Evolutionary conservation across 2,888 invertebrate species (phyloP), one percentile per base, ranked within the genome.

Genomic region (Clistopyga incitator): DNA sequence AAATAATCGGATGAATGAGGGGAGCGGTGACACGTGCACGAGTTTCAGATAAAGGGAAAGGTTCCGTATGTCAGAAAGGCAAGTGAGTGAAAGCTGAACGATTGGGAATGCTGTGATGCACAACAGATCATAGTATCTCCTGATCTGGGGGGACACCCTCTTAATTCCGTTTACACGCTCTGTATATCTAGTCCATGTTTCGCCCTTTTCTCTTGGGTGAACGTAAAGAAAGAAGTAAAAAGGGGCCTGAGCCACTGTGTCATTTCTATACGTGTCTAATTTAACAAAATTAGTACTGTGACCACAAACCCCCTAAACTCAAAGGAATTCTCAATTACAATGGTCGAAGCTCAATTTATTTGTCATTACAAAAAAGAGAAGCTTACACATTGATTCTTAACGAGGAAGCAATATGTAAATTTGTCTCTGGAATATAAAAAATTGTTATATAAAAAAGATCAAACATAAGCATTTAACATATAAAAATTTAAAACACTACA

Each of bases 61-160:
- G 8, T 45, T 54, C 47, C 25, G 52, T 75, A 76, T 13, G 74
- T 52, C 45, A 45, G 59, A 67, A 23, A 64, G 56, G 50, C 72
- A 78, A 78, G 82, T 78, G 47, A 78, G 78, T 70, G 78, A 68
- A 78, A 70, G 52, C 38, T 47, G 74, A 82, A 78, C 82, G 78
- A 82, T 82, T 82, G 78, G 54, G 78, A 78, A 82, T 78, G 70
- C 74, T 56, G 20, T 56, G 78, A 82, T 82, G 70, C 68, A 70
- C 82, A 70, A 78, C 78, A 71, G 64, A 82, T 78, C 82, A 25
- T 15, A 71, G 38, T 76, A 29, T 70, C 64, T 71, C 70, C 45
- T 38, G 42, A 64, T 38, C 70, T 70, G 38, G 42, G n/a, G 70
- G n/a, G 34, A 15, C 38, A 20, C 47, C 34, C 34, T 59, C 70